Conservation (phyloP, 2,888 invertebrate genomes). For the Rhagonycha fulva region DNA sequence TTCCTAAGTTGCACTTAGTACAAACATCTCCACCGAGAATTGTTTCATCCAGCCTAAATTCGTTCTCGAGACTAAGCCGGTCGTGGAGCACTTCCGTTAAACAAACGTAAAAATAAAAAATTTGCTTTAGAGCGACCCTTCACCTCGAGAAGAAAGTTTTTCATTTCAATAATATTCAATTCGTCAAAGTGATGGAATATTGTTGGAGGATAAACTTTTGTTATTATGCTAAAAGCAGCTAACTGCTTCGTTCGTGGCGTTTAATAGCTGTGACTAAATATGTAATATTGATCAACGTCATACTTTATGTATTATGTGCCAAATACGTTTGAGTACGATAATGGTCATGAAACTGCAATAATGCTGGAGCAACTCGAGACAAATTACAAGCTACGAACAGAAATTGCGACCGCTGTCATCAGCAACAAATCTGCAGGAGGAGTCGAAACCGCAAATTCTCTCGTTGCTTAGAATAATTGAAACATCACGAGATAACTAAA, state of each 20-base stretch:
- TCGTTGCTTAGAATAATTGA: slow-evolving; percentile 25
- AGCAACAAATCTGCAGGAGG: slow-evolving; percentile 24
- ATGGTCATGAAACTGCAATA: slow-evolving; percentile 28
- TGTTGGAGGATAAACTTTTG: background rate
- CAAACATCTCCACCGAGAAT: slow-evolving; percentile 27
- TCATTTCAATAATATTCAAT: background rate
- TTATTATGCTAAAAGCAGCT: background rate
- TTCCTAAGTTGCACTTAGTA: slow-evolving; percentile 30
- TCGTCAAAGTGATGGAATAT: background rate
- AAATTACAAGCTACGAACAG: slow-evolving; percentile 25
- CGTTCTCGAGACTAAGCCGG: background rate
- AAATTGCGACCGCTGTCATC: slow-evolving; percentile 30
- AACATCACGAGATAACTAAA: slow-evolving; percentile 22
- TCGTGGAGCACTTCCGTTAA: no score
- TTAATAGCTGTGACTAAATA: slow-evolving; percentile 2
- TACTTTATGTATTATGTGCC: slow-evolving; percentile 29
- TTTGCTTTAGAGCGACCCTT: background rate
- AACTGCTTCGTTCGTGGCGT: background rate
- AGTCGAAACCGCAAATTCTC: slow-evolving; percentile 15
- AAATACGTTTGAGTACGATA: slow-evolving; percentile 35
- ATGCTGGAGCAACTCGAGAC: slow-evolving; percentile 25
- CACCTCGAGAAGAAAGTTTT: background rate
- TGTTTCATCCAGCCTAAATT: slow-evolving; percentile 2
- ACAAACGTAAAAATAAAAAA: background rate
- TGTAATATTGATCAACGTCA: slow-evolving; percentile 34